A percentile compares a stretch with the other conserved stretches of the same genome.
Evolutionary conservation across 1,140 invertebrate genomes (phyloP).

Genomic region (Megathymus violae): DNA sequence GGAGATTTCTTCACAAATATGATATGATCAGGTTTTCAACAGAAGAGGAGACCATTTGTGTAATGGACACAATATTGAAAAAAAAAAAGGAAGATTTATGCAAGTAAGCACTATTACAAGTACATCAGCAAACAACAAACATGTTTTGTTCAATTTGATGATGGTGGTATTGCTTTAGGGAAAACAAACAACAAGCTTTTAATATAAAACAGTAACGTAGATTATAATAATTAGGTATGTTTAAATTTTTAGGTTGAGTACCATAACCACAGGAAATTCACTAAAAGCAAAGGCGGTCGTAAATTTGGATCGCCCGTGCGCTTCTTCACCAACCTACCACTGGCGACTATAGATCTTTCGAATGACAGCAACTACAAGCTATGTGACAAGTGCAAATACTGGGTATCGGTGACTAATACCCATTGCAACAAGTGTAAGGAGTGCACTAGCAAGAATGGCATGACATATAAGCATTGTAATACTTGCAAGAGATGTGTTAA

Average conservation of each 20-base stretch:
- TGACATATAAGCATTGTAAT: conserved; percentile 90
- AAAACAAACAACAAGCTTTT: too few relatives aligned
- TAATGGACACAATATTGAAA: too few relatives aligned
- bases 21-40: too few relatives aligned
- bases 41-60: too few relatives aligned
- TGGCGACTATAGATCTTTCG: conserved; percentile 84
- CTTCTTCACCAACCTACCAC: conserved; percentile 92
- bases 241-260: conserved; percentile 85
- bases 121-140: too few relatives aligned
- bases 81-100: too few relatives aligned
- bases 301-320: conserved; percentile 89
- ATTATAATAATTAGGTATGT: too few relatives aligned
- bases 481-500: conserved; percentile 92
- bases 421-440: conserved; percentile 90
- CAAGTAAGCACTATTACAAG: too few relatives aligned
- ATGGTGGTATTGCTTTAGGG: too few relatives aligned
- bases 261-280: conserved; percentile 88
- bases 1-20: too few relatives aligned
- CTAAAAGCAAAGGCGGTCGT: conserved; percentile 80
- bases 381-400: conserved; percentile 89
- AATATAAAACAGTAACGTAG: conserved; percentile 5
- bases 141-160: too few relatives aligned
- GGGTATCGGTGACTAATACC: conserved; percentile 88
- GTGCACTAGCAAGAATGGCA: conserved; percentile 93
- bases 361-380: conserved; percentile 88